Evolutionary conservation across 1,140 invertebrate species (phyloP).

Genomic region (Listronotus oregonensis): DNA sequence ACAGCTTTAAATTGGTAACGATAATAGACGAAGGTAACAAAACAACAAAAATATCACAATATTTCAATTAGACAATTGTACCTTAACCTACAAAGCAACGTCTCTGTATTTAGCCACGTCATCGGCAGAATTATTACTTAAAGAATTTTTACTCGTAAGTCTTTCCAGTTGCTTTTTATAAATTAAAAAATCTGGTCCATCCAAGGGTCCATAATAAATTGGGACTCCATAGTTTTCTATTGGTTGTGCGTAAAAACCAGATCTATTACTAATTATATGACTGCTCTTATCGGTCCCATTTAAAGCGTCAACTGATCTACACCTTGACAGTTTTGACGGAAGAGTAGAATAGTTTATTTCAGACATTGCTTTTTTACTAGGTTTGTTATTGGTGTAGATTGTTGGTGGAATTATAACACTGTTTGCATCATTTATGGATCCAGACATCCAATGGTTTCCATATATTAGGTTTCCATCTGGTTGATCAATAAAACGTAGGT

Average conservation of each 20-base stretch:
- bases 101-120: slow-evolving; percentile 55
- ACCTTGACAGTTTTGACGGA: slow-evolving; percentile 43
- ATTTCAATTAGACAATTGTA: no score
- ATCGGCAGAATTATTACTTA: slow-evolving; percentile 54
- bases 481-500: slow-evolving; percentile 57
- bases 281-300: slow-evolving; percentile 42
- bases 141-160: slow-evolving; percentile 52
- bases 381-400: slow-evolving; percentile 5
- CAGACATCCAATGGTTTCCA: slow-evolving; percentile 42
- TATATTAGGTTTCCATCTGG: slow-evolving; percentile 32
- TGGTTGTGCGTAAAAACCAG: slow-evolving; percentile 54
- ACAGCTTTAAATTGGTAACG: no score
- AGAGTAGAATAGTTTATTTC: slow-evolving; percentile 31
- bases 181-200: slow-evolving; percentile 54
- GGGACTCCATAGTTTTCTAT: slow-evolving; percentile 53
- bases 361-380: slow-evolving; percentile 23
- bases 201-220: slow-evolving; percentile 55
- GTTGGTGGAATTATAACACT: slow-evolving; percentile 36
- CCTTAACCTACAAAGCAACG: slow-evolving; percentile 48
- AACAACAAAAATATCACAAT: slow-evolving; percentile 1
- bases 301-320: slow-evolving; percentile 49
- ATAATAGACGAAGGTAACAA: neutral
- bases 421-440: slow-evolving; percentile 38
- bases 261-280: slow-evolving; percentile 51
- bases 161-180: slow-evolving; percentile 55